A percentile compares a stretch with the other conserved stretches of the same genome.
Evolutionary conservation across 1,140 invertebrate species (phyloP).

Genomic region (Chironomus tepperi): DNA sequence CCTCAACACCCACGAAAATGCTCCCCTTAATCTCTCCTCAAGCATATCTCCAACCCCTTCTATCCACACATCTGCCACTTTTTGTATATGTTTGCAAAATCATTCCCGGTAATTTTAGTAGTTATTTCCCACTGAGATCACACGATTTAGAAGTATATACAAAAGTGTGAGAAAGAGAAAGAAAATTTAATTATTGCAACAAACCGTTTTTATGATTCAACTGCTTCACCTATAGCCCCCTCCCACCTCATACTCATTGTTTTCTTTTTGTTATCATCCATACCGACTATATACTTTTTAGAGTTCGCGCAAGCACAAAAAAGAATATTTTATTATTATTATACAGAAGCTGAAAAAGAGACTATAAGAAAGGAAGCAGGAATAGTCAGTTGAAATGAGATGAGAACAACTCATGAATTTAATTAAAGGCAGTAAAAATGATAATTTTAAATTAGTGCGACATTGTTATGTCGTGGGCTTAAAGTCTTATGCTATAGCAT

Average conservation of each 20-base stretch:
- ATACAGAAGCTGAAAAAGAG: too few relatives aligned
- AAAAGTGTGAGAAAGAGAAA: background rate
- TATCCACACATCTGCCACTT: too few relatives aligned
- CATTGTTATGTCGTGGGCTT: background rate
- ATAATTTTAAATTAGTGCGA: conserved; percentile 22
- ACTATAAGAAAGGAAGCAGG: background rate
- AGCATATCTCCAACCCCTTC: too few relatives aligned
- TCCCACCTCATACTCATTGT: background rate
- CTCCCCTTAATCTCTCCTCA: too few relatives aligned
- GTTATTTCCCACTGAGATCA: too few relatives aligned
- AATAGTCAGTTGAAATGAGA: background rate
- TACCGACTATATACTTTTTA: background rate
- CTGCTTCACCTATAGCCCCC: background rate
- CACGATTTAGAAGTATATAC: too few relatives aligned
- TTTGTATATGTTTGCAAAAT: too few relatives aligned
- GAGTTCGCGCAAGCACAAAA: background rate
- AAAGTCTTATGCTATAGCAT: background rate
- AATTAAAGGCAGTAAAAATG: conserved; percentile 23
- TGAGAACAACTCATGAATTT: conserved; percentile 20
- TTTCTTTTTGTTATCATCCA: background rate
- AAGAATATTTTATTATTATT: background rate
- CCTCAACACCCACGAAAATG: too few relatives aligned
- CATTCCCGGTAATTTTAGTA: too few relatives aligned
- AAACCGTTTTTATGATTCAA: conserved; percentile 9
- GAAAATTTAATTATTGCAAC: conserved; percentile 14